Evolutionary conservation across 2,888 invertebrate genomes (phyloP).

Genomic region (Ferdinandea cuprea): DNA sequence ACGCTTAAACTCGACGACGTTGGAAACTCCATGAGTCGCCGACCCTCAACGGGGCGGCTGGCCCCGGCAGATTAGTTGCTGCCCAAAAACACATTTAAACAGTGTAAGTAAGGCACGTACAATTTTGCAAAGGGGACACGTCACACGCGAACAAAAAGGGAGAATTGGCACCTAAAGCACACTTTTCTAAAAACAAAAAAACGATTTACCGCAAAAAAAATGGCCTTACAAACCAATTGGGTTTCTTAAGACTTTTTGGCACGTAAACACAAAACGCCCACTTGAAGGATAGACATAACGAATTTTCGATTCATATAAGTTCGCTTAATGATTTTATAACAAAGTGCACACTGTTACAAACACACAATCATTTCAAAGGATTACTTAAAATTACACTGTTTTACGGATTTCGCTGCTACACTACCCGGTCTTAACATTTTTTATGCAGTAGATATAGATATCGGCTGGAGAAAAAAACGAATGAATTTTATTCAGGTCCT

Average conservation of each 20-base stretch:
- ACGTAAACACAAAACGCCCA: slow-evolving; percentile 30
- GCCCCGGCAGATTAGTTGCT: slow-evolving; percentile 80
- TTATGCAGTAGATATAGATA: slow-evolving; percentile 17
- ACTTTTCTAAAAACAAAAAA: not conserved
- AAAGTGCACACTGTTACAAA: slow-evolving; percentile 12
- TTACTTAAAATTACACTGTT: slow-evolving; percentile 34
- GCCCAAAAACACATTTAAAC: slow-evolving; percentile 83
- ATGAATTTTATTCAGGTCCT: slow-evolving; percentile 45
- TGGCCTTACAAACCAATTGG: slow-evolving; percentile 11
- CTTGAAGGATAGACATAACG: slow-evolving; percentile 3
- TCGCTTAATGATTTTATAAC: slow-evolving; percentile 14
- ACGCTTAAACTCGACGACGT: slow-evolving; percentile 80
- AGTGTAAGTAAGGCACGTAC: slow-evolving; percentile 73
- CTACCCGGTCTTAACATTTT: slow-evolving; percentile 39
- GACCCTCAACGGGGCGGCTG: slow-evolving; percentile 83
- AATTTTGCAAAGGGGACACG: slow-evolving; percentile 56
- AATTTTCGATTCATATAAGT: slow-evolving; percentile 1
- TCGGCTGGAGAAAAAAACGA: not conserved
- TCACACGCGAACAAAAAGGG: slow-evolving; percentile 19
- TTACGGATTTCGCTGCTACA: slow-evolving; percentile 35
- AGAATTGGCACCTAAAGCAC: slow-evolving; percentile 11
- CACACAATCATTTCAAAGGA: slow-evolving; percentile 20
- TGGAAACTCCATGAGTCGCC: slow-evolving; percentile 83
- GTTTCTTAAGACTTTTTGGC: slow-evolving; percentile 21
- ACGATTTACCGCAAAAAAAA: slow-evolving; percentile 15